These are phyloP conservation scores for Tetranychus truncatus DNA, from an alignment of 2,888 invertebrate genomes.

Conservation along the genomic window DNA sequence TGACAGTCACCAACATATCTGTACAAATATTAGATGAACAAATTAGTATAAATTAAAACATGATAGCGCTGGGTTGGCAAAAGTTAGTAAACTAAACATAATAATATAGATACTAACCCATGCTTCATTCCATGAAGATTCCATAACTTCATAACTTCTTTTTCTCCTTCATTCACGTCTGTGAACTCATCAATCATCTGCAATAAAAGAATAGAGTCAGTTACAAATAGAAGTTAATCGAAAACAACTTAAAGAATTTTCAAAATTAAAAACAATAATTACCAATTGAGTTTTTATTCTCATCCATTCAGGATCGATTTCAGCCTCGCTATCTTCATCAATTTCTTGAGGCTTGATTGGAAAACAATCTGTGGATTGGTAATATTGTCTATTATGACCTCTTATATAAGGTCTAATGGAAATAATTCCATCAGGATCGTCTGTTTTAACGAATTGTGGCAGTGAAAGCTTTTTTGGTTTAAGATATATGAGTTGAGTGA, in stretches of 20 bases:
- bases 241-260: not conserved
- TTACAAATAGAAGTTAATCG: not conserved
- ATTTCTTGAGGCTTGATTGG: conserved; percentile 86
- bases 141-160: conserved; percentile 97
- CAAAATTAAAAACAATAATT: conserved; percentile 14
- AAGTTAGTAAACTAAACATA: not conserved
- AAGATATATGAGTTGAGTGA: conserved; percentile 55
- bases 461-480: conserved; percentile 47
- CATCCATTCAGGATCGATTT: conserved; percentile 84
- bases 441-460: conserved; percentile 53
- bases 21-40: conserved; percentile 9
- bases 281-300: conserved; percentile 67
- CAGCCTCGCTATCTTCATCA: conserved; percentile 80
- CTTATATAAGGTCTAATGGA: conserved; percentile 10
- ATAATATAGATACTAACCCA: conserved; percentile 39
- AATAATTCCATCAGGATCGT: conserved; percentile 11
- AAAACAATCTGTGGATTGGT: conserved; percentile 79
- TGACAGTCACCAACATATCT: conserved; percentile 73
- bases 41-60: conserved; percentile 13
- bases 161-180: conserved; percentile 96
- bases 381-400: conserved; percentile 48
- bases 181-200: conserved; percentile 96
- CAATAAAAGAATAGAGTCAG: conserved; percentile 32
- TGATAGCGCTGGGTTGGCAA: not conserved
- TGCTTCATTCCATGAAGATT: conserved; percentile 89